Base-by-base conservation (phyloP, 1,140 invertebrate genomes). In the Zaprionus nigranus region DNA sequence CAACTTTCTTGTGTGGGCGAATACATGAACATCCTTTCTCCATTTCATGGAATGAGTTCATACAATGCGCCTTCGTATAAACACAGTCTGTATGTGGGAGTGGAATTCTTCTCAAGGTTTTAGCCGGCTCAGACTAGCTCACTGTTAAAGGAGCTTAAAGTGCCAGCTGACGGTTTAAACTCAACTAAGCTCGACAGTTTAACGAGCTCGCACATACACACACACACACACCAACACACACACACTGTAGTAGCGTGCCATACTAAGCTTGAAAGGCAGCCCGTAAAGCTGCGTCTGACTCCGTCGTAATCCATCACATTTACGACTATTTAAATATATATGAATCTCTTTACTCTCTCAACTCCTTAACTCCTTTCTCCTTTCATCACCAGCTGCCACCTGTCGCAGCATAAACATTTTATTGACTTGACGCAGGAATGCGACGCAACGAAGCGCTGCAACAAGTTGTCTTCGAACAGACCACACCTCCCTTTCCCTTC, bases 231-330 rank as follows among this genome's bases (percentile, higher is more conserved):
- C 62, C 5, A 17, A 54, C 49, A 46, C 56, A 28, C 49, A 30
- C n/a, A 63, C 49, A 43, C n/a, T 61, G 34, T 40, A 43, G n/a
- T 53, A n/a, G 73, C 67, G 49, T 63, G 40, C n/a, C 40, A 62
- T 76, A 76, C 73, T 53, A 71, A 71, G 71, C 60, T 63, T 20
- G 57, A 75, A 70, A 63, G 65, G 40, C 13, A 63, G 53, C 12
- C 58, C 65, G 58, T 69, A 62, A 74, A 74, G 34, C 58, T 62
- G 38, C 54, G 28, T 49, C 65, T 62, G 78, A 65, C 82, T 65
- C 67, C 60, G 43, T 34, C 53, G 69, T 87, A 77, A 86, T 86
- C 83, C 83, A 86, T 86, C 80, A 86, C 59, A 72, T 86, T 86
- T 83, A 86, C 83, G 83, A 78, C 82, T 83, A 77, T 78, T 80